Conservation (phyloP, 2,888 invertebrate species). For the Allophyes oxyacanthae region DNA sequence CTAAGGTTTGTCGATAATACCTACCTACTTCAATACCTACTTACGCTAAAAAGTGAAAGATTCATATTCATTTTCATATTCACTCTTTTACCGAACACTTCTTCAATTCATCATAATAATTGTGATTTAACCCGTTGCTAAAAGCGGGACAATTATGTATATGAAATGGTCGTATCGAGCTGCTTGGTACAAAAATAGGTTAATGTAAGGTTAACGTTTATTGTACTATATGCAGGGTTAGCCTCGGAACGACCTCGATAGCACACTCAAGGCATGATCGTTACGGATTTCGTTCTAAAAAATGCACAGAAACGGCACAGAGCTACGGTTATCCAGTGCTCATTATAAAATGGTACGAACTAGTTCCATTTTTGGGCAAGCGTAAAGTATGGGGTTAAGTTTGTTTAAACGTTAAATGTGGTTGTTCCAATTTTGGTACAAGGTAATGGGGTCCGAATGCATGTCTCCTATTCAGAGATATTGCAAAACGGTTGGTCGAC, state of each 20-base stretch:
- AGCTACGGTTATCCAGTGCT: conserved; percentile 7
- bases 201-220: conserved; percentile 44
- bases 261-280: conserved; percentile 25
- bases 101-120: conserved; percentile 5
- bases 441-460: too few species aligned
- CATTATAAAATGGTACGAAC: not conserved
- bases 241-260: conserved; percentile 23
- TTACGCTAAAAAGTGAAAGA: too few species aligned
- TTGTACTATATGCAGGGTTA: conserved; percentile 37
- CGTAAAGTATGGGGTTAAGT: too few species aligned
- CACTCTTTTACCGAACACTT: not conserved
- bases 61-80: too few species aligned
- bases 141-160: conserved; percentile 21
- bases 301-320: conserved; percentile 21
- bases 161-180: conserved; percentile 42
- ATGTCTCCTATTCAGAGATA: too few species aligned
- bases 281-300: conserved; percentile 33
- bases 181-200: conserved; percentile 47
- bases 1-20: too few species aligned
- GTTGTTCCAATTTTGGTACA: too few species aligned
- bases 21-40: too few species aligned
- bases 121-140: conserved; percentile 20
- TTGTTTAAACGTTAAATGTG: too few species aligned
- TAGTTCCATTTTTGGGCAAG: too few species aligned
- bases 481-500: too few species aligned